phyloP scores from a whole-genome alignment of 2,888 invertebrate genomes.

The Camptogramma bilineatum region DNA sequence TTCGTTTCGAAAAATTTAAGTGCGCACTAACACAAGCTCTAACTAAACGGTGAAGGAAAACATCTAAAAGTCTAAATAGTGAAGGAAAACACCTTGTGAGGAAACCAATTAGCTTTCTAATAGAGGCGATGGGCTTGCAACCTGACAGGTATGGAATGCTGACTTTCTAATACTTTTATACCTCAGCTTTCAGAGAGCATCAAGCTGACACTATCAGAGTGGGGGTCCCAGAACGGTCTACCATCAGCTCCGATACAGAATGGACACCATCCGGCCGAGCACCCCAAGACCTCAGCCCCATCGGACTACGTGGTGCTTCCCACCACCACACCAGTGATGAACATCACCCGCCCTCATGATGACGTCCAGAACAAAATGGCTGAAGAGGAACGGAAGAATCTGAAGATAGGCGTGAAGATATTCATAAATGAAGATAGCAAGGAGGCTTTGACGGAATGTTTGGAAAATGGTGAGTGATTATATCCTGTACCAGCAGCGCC shows the following conservation, averaged over 20 bases:
- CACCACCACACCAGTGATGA: conserved; percentile 60
- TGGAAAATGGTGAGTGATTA: conserved; percentile 87
- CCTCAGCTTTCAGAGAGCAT: conserved; percentile 81
- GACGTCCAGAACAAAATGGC: conserved; percentile 87
- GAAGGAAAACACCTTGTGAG: too few species aligned
- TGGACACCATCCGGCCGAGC: conserved; percentile 55
- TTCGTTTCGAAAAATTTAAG: too few species aligned
- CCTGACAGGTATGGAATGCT: too few species aligned
- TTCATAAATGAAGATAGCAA: conserved; percentile 91
- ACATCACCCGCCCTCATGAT: conserved; percentile 86
- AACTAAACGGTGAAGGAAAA: too few species aligned
- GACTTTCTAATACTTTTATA: too few species aligned
- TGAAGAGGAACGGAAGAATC: conserved; percentile 89
- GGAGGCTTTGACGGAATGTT: conserved; percentile 88
- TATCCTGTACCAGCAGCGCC: too few species aligned
- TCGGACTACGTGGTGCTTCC: conserved; percentile 71
- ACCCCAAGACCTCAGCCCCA: conserved; percentile 54
- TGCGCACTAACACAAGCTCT: too few species aligned
- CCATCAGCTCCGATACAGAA: conserved; percentile 57
- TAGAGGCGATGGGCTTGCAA: too few species aligned
- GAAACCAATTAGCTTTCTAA: too few species aligned
- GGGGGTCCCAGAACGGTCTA: conserved; percentile 52
- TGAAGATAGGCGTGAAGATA: conserved; percentile 94
- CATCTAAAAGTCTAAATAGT: too few species aligned
- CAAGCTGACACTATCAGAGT: conserved; percentile 78